A percentile compares a stretch with the other conserved stretches of the same genome.
Conservation (phyloP, 1,140 invertebrate genomes). For the Berghia stephanieae region DNA sequence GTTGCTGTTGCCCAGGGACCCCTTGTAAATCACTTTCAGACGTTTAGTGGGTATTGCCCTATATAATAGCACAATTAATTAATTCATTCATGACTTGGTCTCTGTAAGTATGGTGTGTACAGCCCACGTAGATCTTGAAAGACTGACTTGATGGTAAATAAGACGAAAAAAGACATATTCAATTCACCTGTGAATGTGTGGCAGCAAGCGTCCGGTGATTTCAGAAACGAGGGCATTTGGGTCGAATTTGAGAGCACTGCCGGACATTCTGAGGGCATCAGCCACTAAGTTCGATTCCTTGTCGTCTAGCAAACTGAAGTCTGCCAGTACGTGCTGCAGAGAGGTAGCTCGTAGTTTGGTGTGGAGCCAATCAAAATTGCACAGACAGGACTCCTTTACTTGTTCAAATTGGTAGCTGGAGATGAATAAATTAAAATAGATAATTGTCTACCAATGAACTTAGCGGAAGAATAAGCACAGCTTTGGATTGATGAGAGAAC, state of each 20-base stretch:
- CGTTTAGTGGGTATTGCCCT: no score
- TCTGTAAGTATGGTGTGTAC: no score
- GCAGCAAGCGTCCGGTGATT: constrained; percentile 56
- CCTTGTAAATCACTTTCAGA: no score
- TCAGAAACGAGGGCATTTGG: constrained; percentile 52
- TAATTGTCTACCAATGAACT: no score
- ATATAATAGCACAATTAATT: no score
- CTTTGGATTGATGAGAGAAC: no score
- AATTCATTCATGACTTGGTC: no score
- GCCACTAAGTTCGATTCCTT: constrained; percentile 52
- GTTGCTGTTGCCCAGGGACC: no score
- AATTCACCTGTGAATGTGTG: constrained; percentile 43
- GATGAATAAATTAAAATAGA: background rate
- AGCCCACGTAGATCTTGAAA: no score
- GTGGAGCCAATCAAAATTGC: constrained; percentile 55
- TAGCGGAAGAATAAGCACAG: no score
- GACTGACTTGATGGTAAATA: no score
- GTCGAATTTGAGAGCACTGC: constrained; percentile 46
- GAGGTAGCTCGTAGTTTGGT: constrained; percentile 48
- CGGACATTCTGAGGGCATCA: constrained; percentile 56
- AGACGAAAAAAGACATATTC: no score
- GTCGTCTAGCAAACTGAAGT: constrained; percentile 70
- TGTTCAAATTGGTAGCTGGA: constrained; percentile 40
- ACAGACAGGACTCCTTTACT: constrained; percentile 45
- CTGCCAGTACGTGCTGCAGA: constrained; percentile 48